Evolutionary conservation across 1,140 invertebrate species (phyloP).

Genomic region (Daktulosphaira vitifoliae): DNA sequence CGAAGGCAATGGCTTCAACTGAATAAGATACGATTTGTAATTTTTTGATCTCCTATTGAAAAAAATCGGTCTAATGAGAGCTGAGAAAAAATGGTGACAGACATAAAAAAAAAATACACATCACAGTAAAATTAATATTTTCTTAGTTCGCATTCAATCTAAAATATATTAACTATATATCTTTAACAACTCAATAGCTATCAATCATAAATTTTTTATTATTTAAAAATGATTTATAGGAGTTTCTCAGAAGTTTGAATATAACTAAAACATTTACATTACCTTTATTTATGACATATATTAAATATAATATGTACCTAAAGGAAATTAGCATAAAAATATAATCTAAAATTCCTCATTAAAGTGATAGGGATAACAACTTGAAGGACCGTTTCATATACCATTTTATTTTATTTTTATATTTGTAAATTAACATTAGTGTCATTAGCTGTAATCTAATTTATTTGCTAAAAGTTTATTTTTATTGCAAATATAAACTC

Average conservation of each 20-base stretch:
- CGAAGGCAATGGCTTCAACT: no score
- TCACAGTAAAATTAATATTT: no score
- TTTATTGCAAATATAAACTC: background rate
- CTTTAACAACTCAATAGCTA: no score
- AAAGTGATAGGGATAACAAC: background rate
- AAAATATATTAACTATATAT: no score
- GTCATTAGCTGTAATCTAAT: background rate
- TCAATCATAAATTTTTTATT: background rate
- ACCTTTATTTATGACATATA: slow-evolving; percentile 21
- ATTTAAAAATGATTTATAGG: background rate
- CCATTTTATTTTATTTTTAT: no score
- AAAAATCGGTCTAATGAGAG: no score
- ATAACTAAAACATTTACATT: background rate
- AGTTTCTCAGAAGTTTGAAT: background rate
- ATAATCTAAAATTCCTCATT: background rate
- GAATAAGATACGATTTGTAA: no score
- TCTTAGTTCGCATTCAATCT: no score
- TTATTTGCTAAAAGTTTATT: background rate
- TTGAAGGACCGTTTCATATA: no score
- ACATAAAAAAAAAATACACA: no score
- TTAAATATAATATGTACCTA: slow-evolving; percentile 20
- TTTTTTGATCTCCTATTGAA: no score
- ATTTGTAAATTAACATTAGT: slow-evolving; percentile 5
- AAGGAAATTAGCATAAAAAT: slow-evolving; percentile 19
- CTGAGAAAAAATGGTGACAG: no score